Percentiles rank a stretch among this genome's conserved stretches.
These are phyloP conservation scores for Malurus melanocephalus DNA, from an alignment of 2,113 vertebrate genomes.

Conservation along the genomic window DNA sequence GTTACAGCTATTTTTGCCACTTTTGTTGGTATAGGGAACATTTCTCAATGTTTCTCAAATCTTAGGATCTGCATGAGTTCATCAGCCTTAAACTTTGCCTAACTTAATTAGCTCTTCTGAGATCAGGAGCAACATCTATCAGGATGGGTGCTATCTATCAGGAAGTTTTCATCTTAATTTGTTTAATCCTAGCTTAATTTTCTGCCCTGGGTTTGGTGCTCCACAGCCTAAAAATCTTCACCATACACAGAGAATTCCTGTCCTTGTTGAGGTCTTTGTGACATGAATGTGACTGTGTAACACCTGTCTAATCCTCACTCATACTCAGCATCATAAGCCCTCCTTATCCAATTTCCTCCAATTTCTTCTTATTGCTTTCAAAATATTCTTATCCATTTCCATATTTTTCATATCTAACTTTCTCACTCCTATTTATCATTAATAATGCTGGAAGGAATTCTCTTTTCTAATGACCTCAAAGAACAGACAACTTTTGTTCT, in stretches of 20 bases:
- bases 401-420: not conserved
- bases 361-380: not conserved
- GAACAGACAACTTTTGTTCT: not conserved
- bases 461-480: not conserved
- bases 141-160: not conserved
- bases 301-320: not conserved
- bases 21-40: not conserved
- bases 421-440: not conserved
- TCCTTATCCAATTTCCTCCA: not conserved
- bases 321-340: not conserved
- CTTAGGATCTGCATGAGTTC: not conserved
- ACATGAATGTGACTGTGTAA: not conserved
- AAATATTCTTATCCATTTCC: not conserved
- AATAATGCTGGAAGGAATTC: not conserved
- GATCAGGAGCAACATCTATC: rapidly evolving
- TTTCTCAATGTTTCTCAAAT: not conserved
- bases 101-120: not conserved
- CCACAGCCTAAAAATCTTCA: not conserved
- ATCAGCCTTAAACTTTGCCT: rapidly evolving
- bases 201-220: not conserved
- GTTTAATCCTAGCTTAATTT: not conserved
- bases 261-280: not conserved
- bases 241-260: not conserved
- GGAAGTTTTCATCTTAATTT: not conserved
- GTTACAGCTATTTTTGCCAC: not conserved